Base-by-base conservation (phyloP, 1,140 invertebrate genomes). In the Spodoptera litura region DNA sequence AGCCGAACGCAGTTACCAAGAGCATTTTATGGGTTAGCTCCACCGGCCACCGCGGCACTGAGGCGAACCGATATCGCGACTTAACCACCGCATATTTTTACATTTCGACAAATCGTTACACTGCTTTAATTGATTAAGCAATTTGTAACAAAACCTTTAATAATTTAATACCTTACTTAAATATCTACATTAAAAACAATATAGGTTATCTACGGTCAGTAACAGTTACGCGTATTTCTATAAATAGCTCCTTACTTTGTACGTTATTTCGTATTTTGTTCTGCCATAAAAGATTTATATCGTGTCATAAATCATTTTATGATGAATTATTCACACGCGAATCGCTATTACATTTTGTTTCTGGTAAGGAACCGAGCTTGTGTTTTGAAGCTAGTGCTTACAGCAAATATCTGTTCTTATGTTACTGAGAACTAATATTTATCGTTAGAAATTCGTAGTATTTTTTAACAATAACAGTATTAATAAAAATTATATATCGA, bases 1-100 rank as follows among this genome's bases (percentile, higher is more conserved):
- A 82, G 80, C 71, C 61, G 83, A 79, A 80, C 82, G 89, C 87
- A 88, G 81, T 94, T 86, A 93, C 66, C 79, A 86, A 79, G 80
- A 82, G 81, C 83, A 81, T 75, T 94, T 94, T 94, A 93, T 85
- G 90, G 90, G 83, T 86, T 83, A 81, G 81, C 76, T 78, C 27
- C 80, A 78, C 59, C 81, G 82, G 82, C 58, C 82, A 84, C 84
- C 59, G 79, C 27, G 8, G 44, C 72, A 84, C 83, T 55, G 79
- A 49, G 13, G 12, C 72, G 38, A 51, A 25, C 35, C 52, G 58
- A 44, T 61, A 71, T 71, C 68, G 58, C 72, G 20, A 74, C 56
- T 59, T 51, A 0, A 49, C 27, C 15, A 13, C 35, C n/a, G 10
- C 6, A 8, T 55, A 44, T 52, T 75, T 31, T 75, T 13, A 59